phyloP scores from a whole-genome alignment of 1,140 invertebrate species.

The Drosophila kanapiae region DNA sequence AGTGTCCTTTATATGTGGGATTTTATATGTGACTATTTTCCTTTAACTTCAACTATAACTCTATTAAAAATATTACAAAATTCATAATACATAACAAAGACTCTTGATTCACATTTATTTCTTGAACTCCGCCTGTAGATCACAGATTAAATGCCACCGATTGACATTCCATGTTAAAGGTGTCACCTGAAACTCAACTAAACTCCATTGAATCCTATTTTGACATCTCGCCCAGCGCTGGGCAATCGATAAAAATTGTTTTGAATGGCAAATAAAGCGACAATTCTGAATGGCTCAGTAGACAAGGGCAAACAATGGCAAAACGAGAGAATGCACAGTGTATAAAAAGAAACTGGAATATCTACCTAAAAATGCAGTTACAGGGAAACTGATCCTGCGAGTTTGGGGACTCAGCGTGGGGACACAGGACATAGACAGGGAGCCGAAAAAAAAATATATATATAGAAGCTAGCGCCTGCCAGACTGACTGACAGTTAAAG shows the following conservation, averaged over 20 bases:
- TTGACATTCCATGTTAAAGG: neutral
- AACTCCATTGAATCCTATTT: slow-evolving; percentile 8
- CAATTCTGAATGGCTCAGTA: slow-evolving; percentile 64
- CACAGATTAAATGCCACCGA: neutral
- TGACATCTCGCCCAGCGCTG: slow-evolving; percentile 15
- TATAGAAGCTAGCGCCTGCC: slow-evolving; percentile 28
- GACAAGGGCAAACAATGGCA: slow-evolving; percentile 36
- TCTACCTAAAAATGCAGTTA: slow-evolving; percentile 73
- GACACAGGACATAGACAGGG: slow-evolving; percentile 16
- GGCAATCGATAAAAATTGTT: slow-evolving; percentile 75
- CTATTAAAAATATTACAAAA: neutral
- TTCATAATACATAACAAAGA: neutral
- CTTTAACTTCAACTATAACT: no score
- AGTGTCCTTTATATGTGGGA: neutral
- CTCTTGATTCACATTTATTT: neutral
- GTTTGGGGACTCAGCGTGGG: slow-evolving; percentile 24
- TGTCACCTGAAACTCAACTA: neutral
- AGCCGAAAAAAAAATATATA: slow-evolving; percentile 5
- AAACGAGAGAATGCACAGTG: slow-evolving; percentile 13
- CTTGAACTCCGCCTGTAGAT: neutral
- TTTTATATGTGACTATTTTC: no score
- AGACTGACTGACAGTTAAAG: slow-evolving; percentile 77
- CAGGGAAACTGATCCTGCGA: slow-evolving; percentile 48
- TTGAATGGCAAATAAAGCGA: slow-evolving; percentile 80
- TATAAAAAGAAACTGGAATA: slow-evolving; percentile 42